phyloP scores from a whole-genome alignment of 2,797 vertebrate genomes.

The Microctenopoma stevenorrisi region DNA sequence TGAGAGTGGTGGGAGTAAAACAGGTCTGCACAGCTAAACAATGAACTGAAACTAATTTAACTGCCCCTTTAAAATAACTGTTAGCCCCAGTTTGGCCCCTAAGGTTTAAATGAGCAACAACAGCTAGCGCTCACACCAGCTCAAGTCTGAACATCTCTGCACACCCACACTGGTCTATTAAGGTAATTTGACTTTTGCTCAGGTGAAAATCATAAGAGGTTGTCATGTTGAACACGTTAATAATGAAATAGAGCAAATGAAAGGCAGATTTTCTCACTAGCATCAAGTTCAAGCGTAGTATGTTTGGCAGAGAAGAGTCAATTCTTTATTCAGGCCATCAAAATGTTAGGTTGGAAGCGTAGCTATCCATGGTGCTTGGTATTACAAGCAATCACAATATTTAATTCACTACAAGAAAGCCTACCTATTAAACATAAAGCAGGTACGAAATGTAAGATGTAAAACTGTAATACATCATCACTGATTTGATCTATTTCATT shows the following conservation, averaged over 20 bases:
- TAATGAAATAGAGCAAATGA: neutral
- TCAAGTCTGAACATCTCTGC: neutral
- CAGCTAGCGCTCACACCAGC: neutral
- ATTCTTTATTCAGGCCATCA: slow-evolving; percentile 8
- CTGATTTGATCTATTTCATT: slow-evolving; percentile 38
- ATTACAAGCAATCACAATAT: neutral
- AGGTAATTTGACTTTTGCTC: neutral
- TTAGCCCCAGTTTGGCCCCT: neutral
- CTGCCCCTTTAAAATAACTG: neutral
- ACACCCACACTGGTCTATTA: neutral
- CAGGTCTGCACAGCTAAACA: neutral
- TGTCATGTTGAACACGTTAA: neutral
- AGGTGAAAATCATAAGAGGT: neutral
- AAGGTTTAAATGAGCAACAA: neutral
- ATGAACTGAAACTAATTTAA: slow-evolving; percentile 12
- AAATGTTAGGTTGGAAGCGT: neutral
- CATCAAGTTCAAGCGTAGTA: too few relatives aligned
- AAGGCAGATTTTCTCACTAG: too few relatives aligned
- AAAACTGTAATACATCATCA: slow-evolving; percentile 16
- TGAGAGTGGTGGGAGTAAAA: slow-evolving; percentile 3
- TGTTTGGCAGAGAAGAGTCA: neutral
- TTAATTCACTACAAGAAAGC: neutral
- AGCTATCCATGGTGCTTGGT: slow-evolving; percentile 7
- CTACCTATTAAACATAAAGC: neutral
- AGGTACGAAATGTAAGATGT: slow-evolving; percentile 1